These are phyloP conservation scores for Chrysomela aeneicollis DNA, from an alignment of 2,888 invertebrate species.

Conservation along the genomic window DNA sequence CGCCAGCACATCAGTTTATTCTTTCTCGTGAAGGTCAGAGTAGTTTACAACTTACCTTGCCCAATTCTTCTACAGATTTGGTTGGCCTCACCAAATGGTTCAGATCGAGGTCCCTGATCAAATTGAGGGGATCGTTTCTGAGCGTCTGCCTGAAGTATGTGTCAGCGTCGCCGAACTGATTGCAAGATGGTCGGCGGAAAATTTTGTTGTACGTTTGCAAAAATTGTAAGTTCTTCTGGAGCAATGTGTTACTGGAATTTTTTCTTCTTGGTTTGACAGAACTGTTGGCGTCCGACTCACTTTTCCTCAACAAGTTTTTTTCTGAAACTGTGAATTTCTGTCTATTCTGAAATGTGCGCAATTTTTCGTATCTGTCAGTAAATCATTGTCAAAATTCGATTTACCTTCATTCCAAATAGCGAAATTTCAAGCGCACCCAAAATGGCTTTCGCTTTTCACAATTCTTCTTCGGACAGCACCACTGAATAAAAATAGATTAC, in stretches of 20 bases:
- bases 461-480: conserved; percentile 9
- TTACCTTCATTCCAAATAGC: conserved; percentile 34
- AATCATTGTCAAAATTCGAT: conserved; percentile 28
- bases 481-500: conserved; percentile 6
- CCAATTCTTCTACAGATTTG: conserved; percentile 27
- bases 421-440: neutral
- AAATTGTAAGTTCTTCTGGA: conserved; percentile 46
- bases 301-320: conserved; percentile 33
- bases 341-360: conserved; percentile 39
- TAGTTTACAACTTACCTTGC: conserved; percentile 25
- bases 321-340: conserved; percentile 49
- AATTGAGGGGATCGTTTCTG: conserved; percentile 53
- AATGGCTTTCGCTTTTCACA: neutral
- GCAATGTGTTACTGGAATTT: conserved; percentile 43
- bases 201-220: conserved; percentile 45
- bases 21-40: no score
- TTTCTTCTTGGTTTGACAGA: conserved; percentile 35
- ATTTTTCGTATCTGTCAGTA: conserved; percentile 24
- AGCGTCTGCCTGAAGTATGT: conserved; percentile 54
- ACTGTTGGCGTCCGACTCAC: conserved; percentile 34
- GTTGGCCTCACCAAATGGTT: conserved; percentile 27
- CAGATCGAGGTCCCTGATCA: conserved; percentile 43
- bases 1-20: no score
- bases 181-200: conserved; percentile 40
- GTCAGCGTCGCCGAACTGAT: conserved; percentile 54